Conservation (phyloP, 2,113 vertebrate genomes). For the Sciurus niger region DNA sequence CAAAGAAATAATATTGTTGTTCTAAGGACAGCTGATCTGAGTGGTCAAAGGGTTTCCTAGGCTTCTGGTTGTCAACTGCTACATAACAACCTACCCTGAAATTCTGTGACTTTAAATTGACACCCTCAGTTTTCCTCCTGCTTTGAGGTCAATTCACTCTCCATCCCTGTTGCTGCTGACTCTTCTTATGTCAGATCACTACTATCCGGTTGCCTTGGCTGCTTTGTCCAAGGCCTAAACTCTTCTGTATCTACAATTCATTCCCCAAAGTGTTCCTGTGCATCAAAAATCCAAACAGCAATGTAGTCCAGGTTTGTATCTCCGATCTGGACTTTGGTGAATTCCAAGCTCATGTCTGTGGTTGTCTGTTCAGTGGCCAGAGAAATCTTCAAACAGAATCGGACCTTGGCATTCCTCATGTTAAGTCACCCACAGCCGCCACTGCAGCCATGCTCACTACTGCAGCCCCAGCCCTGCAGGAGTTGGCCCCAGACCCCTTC, state of each 20-base stretch:
- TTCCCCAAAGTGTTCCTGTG: background rate
- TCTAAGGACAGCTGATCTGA: constrained; percentile 30
- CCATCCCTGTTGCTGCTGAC: background rate
- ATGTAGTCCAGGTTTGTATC: background rate
- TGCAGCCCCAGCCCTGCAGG: background rate
- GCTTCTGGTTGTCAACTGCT: background rate
- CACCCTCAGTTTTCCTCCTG: background rate
- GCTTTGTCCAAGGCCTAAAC: background rate
- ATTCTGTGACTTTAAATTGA: background rate
- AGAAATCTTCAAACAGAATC: background rate
- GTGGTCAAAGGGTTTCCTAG: background rate
- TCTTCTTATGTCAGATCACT: background rate
- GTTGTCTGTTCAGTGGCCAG: background rate
- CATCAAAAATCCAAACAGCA: background rate
- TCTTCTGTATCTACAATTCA: background rate
- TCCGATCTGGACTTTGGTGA: background rate
- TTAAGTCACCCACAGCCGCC: background rate
- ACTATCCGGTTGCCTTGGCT: background rate
- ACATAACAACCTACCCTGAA: background rate
- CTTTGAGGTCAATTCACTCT: background rate
- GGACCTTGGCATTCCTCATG: background rate
- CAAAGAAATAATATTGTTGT: background rate
- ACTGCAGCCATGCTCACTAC: background rate
- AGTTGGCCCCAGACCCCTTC: background rate
- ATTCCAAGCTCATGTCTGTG: background rate